These are phyloP conservation scores for Strix aluco DNA, from an alignment of 2,113 vertebrate genomes.

Conservation along the genomic window DNA sequence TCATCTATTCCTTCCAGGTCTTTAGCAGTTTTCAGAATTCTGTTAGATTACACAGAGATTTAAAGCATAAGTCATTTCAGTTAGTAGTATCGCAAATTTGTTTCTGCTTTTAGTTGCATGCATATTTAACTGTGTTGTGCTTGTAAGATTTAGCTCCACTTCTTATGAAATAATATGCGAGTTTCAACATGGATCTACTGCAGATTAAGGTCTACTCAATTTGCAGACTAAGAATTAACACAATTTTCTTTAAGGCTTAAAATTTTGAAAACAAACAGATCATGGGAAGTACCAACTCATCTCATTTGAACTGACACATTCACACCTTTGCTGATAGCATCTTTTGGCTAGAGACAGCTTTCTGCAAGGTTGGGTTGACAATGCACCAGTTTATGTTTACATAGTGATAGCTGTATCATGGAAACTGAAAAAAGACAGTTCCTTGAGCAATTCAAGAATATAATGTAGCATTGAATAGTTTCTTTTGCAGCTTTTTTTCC, in stretches of 20 bases:
- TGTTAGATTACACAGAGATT: not conserved
- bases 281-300: not conserved
- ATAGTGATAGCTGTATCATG: not conserved
- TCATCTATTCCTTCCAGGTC: not conserved
- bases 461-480: not conserved
- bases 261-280: conserved; percentile 41
- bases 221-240: not conserved
- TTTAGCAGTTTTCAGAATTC: not conserved
- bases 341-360: not conserved
- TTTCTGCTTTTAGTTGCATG: not conserved
- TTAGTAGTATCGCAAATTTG: not conserved
- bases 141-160: not conserved
- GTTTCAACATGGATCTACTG: not conserved
- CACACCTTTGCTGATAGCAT: conserved; percentile 37
- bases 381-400: not conserved
- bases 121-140: not conserved
- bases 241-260: conserved; percentile 6
- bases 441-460: not conserved
- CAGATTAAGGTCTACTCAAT: not conserved
- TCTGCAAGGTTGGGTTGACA: not conserved
- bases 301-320: not conserved
- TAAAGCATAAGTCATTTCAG: not conserved
- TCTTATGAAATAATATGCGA: rapidly evolving
- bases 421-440: not conserved
- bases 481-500: not conserved